Percentiles rank a stretch among this genome's conserved stretches.
These are phyloP conservation scores for Catajapyx aquilonaris DNA, from an alignment of 1,140 invertebrate genomes.

Conservation along the genomic window DNA sequence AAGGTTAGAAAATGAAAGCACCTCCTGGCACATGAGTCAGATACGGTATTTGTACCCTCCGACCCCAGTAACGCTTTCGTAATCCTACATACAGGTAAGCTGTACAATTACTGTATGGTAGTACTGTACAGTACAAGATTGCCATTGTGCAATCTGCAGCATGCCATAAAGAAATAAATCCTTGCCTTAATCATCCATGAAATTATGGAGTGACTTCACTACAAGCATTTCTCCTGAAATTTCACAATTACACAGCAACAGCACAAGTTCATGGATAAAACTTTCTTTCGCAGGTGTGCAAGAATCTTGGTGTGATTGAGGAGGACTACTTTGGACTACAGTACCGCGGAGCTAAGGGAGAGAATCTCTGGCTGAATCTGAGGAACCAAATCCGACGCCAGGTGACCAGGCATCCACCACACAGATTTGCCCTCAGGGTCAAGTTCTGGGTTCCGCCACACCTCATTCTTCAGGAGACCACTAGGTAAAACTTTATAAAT, in stretches of 20 bases:
- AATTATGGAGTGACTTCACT: slow-evolving; percentile 1
- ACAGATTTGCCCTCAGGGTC: slow-evolving; percentile 39
- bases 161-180: slow-evolving; percentile 11
- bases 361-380: slow-evolving; percentile 62
- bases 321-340: slow-evolving; percentile 70
- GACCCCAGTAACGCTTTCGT: too few relatives aligned
- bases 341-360: slow-evolving; percentile 39
- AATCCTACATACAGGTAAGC: too few relatives aligned
- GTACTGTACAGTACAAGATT: background rate
- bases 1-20: too few relatives aligned
- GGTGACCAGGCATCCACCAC: slow-evolving; percentile 32
- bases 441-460: slow-evolving; percentile 84
- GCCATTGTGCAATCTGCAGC: background rate
- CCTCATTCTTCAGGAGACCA: slow-evolving; percentile 57
- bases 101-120: background rate
- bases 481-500: slow-evolving; percentile 44
- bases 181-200: slow-evolving; percentile 11
- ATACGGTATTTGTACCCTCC: too few relatives aligned
- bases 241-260: too few relatives aligned
- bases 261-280: too few relatives aligned
- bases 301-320: slow-evolving; percentile 57
- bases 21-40: too few relatives aligned
- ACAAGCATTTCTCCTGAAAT: background rate
- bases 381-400: slow-evolving; percentile 58
- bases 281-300: slow-evolving; percentile 44